Base-by-base conservation (phyloP, 2,888 invertebrate species). In the Dryomyza anilis region DNA sequence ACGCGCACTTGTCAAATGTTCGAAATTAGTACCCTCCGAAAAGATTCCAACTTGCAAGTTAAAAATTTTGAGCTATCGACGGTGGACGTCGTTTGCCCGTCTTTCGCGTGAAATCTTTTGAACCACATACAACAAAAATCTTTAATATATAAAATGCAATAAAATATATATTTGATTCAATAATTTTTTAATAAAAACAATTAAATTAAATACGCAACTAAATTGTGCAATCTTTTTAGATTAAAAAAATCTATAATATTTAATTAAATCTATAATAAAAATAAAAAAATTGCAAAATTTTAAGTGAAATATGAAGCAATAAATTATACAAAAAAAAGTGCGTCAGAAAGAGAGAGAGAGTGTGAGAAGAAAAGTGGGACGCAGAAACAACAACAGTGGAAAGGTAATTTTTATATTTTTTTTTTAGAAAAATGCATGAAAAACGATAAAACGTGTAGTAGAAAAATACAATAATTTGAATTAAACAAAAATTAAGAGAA, bases 51-150 rank as follows among this genome's bases (percentile, higher is more conserved):
- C 19, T 46, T 59, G 46, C 30, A 59, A 59, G 59, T 48, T 59
- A 33, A 69, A 70, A 69, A 70, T 71, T 71, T 69, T 70, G 68
- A 69, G 70, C 69, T 64, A 53, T 58, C 45, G 59, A 39, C 59
- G 61, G 48, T 57, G 67, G 67, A 63, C 63, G 67, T 70, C 63
- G 66, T 70, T 30, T 25, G 58, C 53, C 50, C 56, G 65, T 64
- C 27, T 66, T 63, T 27, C 19, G 39, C 19, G 61, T 52, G 52
- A 29, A 50, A 50, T 23, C 43, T 48, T 59, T 48, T 43, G 29
- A 45, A 58, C 27, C 21, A 50, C 43, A 16, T 19, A 50, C 27
- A 50, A 50, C 19, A 36, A 45, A 52, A 61, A 39, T 19, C 25
- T 39, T 12, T 39, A 53, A 53, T 48, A 61, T 10, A 23, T 50